Conservation (phyloP, 2,888 invertebrate genomes). For the Neocrepidodera transversa region DNA sequence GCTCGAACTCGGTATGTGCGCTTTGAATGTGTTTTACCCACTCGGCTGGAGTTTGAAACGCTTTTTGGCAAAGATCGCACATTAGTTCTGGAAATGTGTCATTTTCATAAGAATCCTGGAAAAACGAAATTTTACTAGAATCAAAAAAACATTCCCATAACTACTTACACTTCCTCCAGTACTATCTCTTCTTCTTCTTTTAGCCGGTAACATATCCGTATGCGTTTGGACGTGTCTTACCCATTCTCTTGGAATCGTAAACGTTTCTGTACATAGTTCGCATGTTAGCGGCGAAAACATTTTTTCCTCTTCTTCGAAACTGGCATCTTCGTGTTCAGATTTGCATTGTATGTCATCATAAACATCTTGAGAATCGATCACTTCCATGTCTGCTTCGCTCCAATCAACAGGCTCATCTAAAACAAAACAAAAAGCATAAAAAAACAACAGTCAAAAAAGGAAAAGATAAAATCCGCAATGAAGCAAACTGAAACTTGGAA, state of each 20-base stretch:
- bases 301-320: constrained; percentile 69
- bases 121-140: constrained; percentile 29
- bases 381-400: constrained; percentile 67
- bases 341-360: constrained; percentile 76
- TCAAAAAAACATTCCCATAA: constrained; percentile 1
- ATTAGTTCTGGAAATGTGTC: constrained; percentile 75
- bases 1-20: constrained; percentile 80
- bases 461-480: too few relatives aligned
- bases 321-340: constrained; percentile 62
- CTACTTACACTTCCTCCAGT: constrained; percentile 42
- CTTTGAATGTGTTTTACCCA: constrained; percentile 89
- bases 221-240: constrained; percentile 84
- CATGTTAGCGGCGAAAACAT: constrained; percentile 80
- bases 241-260: constrained; percentile 82
- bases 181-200: constrained; percentile 67
- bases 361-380: constrained; percentile 69
- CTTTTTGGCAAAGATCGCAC: constrained; percentile 79
- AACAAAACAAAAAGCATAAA: not conserved
- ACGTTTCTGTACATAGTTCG: constrained; percentile 84
- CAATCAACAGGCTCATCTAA: constrained; percentile 76
- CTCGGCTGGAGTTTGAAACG: constrained; percentile 80
- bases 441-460: too few relatives aligned
- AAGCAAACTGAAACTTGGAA: too few relatives aligned
- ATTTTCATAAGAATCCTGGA: constrained; percentile 71
- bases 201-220: constrained; percentile 67